Conservation (phyloP, 2,888 invertebrate species). For the Meiosimyza decipiens region DNA sequence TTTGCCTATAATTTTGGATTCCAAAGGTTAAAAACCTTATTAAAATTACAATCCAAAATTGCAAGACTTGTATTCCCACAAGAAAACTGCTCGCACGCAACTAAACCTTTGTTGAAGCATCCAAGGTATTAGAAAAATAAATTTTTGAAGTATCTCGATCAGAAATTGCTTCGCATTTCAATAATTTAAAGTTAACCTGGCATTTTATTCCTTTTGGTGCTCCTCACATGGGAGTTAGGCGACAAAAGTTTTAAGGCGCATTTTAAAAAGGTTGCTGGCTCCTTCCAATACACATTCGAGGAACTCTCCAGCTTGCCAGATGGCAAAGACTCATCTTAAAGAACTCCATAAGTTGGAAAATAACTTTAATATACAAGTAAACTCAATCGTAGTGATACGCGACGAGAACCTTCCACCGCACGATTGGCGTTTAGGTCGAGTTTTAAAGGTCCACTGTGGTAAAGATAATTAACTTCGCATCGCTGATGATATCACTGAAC, state of each 20-base stretch:
- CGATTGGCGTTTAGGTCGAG: too few relatives aligned
- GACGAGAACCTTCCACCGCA: too few relatives aligned
- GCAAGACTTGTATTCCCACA: conserved; percentile 11
- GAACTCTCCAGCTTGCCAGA: conserved; percentile 36
- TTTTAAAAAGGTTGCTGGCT: conserved; percentile 30
- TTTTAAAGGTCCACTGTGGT: too few relatives aligned
- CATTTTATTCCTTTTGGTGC: conserved; percentile 38
- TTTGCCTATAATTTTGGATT: conserved; percentile 19
- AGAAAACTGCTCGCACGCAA: too few relatives aligned
- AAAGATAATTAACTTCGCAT: too few relatives aligned
- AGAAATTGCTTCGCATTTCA: background rate
- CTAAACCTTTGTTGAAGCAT: conserved; percentile 39
- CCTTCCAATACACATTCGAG: conserved; percentile 36
- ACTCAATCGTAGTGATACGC: too few relatives aligned
- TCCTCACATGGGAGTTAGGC: conserved; percentile 39
- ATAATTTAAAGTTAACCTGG: conserved; percentile 29
- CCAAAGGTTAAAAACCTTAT: background rate
- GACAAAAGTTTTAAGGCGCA: conserved; percentile 38
- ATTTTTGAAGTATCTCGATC: conserved; percentile 20
- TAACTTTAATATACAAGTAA: too few relatives aligned
- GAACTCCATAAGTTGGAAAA: too few relatives aligned
- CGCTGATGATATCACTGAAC: too few relatives aligned
- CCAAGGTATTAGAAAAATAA: conserved; percentile 26
- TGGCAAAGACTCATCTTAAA: too few relatives aligned
- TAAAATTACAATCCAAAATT: background rate